Evolutionary conservation across 2,797 vertebrate species (phyloP).

Genomic region (Eurystomus glaucurus): DNA sequence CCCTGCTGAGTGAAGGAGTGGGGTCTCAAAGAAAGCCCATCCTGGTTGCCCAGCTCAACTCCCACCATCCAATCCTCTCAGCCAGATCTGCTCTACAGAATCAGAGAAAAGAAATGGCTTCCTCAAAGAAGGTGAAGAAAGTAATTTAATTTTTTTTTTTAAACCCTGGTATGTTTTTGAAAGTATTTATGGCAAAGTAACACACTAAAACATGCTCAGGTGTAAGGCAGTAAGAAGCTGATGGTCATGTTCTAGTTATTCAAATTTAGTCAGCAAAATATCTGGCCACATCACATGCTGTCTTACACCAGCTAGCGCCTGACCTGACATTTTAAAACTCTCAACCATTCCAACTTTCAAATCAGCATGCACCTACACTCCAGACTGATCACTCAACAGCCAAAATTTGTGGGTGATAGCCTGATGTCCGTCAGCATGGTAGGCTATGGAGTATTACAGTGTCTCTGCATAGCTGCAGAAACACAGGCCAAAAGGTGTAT

Average conservation of each 20-base stretch:
- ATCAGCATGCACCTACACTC: not conserved
- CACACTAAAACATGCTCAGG: not conserved
- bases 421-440: not conserved
- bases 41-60: not conserved
- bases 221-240: not conserved
- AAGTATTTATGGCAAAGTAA: not conserved
- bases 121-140: not conserved
- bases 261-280: not conserved
- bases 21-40: not conserved
- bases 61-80: not conserved
- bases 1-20: not conserved
- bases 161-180: not conserved
- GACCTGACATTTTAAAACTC: not conserved
- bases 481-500: not conserved
- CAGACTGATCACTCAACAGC: not conserved
- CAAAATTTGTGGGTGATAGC: not conserved
- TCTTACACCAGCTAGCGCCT: not conserved
- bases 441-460: not conserved
- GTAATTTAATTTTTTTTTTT: not conserved
- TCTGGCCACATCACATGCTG: not conserved
- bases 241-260: not conserved
- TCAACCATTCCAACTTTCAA: fast-evolving
- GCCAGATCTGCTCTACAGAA: not conserved
- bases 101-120: not conserved
- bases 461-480: not conserved